Evolutionary conservation across 2,797 vertebrate genomes (phyloP).

Genomic region (Crenichthys baileyi): DNA sequence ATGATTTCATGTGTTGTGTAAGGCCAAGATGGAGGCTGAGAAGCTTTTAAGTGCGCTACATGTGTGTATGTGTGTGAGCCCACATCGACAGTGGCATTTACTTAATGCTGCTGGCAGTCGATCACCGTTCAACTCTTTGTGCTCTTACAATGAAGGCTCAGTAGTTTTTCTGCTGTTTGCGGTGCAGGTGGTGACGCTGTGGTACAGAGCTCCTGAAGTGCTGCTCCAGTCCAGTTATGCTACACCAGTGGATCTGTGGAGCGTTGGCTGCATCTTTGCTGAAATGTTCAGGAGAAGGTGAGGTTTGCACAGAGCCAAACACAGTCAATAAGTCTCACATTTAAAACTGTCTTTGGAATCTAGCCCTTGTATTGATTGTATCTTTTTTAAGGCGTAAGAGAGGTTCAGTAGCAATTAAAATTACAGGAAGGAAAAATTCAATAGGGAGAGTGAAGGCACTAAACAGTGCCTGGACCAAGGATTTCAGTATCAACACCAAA

Average conservation of each 20-base stretch:
- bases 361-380: too few species aligned
- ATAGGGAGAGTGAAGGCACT: neutral
- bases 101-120: conserved; percentile 14
- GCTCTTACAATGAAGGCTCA: conserved; percentile 8
- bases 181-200: conserved; percentile 91
- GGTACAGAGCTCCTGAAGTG: conserved; percentile 93
- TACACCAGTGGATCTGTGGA: conserved; percentile 94
- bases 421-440: neutral
- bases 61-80: neutral
- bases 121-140: conserved; percentile 11
- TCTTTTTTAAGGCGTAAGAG: neutral
- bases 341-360: neutral
- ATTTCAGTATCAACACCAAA: neutral
- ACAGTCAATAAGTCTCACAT: neutral
- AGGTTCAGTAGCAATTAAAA: neutral
- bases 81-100: conserved; percentile 27
- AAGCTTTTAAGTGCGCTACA: conserved; percentile 44
- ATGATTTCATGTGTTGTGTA: conserved; percentile 76
- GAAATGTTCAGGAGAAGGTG: conserved; percentile 94
- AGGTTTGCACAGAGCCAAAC: conserved; percentile 43
- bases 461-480: neutral
- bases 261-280: conserved; percentile 93
- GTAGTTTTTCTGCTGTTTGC: conserved; percentile 22
- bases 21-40: conserved; percentile 58
- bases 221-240: conserved; percentile 91